Evolutionary conservation across 2,888 invertebrate species (phyloP), one percentile per base, ranked within the genome.

Genomic region (Diarsia mendica): DNA sequence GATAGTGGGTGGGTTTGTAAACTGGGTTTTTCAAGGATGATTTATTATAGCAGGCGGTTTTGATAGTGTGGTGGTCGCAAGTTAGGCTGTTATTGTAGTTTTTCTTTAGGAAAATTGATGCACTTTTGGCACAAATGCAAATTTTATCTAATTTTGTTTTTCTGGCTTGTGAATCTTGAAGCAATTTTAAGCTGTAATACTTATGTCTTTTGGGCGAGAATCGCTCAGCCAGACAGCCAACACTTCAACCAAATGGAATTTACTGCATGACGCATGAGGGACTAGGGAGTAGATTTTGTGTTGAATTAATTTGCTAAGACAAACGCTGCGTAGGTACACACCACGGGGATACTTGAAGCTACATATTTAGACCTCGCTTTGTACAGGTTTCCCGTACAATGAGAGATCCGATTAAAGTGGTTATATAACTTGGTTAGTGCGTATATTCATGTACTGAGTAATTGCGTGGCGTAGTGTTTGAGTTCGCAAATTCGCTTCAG

Each of bases 401-500:
- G 28, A 28, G 28, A 28, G 28, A 28, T 28, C 28, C 28, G 28
- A 28, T 28, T 28, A 28, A 28, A 28, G 28, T 28, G 28, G 28
- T 28, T 28, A 28, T 28, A 28, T 28, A 28, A 28, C 28, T 28
- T 28, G 28, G 28, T 28, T 28, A 2, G 28, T 28, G 28, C 28
- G 28, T 28, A 28, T 28, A 28, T 28, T 28, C 28, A 20, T 53
- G 51, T 49, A 18, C n/a, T 58, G 33, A 58, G 51, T 79, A 61
- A 77, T 49, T 67, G 53, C 55, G 49, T 75, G 20, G 18, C 3
- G 48, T 66, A 55, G 75, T 79, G 75, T 75, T 75, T 80, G 55
- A 58, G 15, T 67, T 76, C 44, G 39, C n/a, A 51, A 77, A 67
- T 65, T 65, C 5, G 4, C 39, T 64, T 4, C n/a, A 33, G 51